These are phyloP conservation scores for Tetropium fuscum DNA, from an alignment of 2,888 invertebrate species.

Conservation along the genomic window DNA sequence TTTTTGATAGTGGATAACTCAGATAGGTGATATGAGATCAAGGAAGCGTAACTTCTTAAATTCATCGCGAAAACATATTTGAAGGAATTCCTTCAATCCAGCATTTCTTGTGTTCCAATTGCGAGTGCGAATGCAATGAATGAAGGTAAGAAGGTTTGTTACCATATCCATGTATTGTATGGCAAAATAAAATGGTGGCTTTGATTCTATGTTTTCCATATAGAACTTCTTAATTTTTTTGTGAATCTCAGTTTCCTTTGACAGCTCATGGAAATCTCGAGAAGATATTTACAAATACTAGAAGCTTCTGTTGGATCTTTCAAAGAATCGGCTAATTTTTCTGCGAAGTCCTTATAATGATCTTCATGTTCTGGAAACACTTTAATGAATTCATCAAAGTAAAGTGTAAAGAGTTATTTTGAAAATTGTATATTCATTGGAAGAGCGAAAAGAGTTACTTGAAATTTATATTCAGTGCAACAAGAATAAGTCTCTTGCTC, in stretches of 20 bases:
- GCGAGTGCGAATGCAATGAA: neutral
- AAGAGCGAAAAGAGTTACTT: too few relatives aligned
- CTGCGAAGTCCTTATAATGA: neutral
- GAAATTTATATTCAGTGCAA: too few relatives aligned
- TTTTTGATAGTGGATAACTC: too few relatives aligned
- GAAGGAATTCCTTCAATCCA: neutral
- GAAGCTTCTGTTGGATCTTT: neutral
- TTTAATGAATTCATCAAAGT: constrained; percentile 13
- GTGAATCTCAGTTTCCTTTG: neutral
- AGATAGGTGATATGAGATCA: too few relatives aligned
- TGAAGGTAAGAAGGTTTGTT: neutral
- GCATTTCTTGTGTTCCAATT: neutral
- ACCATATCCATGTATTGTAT: too few relatives aligned
- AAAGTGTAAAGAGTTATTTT: constrained; percentile 5
- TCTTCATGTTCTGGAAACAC: neutral
- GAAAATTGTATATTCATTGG: too few relatives aligned
- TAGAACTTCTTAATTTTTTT: neutral
- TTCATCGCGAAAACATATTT: neutral
- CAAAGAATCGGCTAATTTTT: neutral
- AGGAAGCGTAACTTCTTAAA: neutral
- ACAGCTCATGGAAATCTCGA: neutral
- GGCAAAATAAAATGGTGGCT: neutral
- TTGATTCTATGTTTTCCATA: neutral
- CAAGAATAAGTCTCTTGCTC: too few relatives aligned
- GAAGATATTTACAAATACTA: neutral